A percentile compares a stretch with the other conserved stretches of the same genome.
These are phyloP conservation scores for Drosophila truncata DNA, from an alignment of 1,140 invertebrate genomes.

Conservation along the genomic window DNA sequence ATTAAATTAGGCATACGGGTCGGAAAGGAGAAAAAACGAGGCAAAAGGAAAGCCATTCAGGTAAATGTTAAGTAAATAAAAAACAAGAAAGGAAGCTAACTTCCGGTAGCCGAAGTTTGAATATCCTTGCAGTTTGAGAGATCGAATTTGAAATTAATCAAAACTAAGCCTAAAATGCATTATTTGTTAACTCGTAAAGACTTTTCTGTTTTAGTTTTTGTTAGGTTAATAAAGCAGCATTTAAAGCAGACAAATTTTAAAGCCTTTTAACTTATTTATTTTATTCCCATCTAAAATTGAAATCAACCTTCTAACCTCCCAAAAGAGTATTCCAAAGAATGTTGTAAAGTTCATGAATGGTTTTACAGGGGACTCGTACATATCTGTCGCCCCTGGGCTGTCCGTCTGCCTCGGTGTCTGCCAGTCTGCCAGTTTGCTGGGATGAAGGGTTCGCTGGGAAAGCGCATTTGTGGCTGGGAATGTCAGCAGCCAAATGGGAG, in stretches of 20 bases:
- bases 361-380: neutral
- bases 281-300: neutral
- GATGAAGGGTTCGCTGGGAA: constrained; percentile 43
- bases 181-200: too few relatives aligned
- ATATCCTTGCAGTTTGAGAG: neutral
- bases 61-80: constrained; percentile 63
- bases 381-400: constrained; percentile 41
- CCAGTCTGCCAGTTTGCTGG: neutral
- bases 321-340: constrained; percentile 11
- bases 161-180: neutral
- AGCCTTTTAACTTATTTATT: neutral
- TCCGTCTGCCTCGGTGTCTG: constrained; percentile 25
- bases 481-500: constrained; percentile 34
- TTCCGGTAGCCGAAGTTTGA: neutral
- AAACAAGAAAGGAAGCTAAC: neutral
- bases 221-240: too few relatives aligned
- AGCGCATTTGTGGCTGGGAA: constrained; percentile 44
- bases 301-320: neutral
- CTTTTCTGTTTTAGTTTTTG: too few relatives aligned
- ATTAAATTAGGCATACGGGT: constrained; percentile 60
- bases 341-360: neutral
- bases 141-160: neutral
- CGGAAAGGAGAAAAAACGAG: constrained; percentile 3
- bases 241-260: neutral
- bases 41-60: constrained; percentile 31